phyloP scores from a whole-genome alignment of 2,113 vertebrate species.

The Gymnarchus niloticus region DNA sequence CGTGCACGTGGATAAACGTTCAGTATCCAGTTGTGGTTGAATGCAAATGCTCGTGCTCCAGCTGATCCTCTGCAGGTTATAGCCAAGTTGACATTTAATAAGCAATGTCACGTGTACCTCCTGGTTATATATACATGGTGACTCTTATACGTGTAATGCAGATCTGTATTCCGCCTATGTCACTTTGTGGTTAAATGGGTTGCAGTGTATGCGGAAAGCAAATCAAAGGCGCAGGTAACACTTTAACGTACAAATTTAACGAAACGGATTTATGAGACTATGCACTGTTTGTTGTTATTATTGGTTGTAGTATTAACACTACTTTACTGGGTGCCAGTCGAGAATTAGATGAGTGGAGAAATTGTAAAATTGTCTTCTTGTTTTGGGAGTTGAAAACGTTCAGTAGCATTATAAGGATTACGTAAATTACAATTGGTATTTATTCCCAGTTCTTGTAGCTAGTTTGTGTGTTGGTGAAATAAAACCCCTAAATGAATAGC shows the following conservation, averaged over 20 bases:
- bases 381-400: neutral
- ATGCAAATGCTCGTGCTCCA: constrained; percentile 91
- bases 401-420: neutral
- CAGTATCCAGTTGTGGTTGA: constrained; percentile 94
- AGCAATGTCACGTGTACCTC: neutral
- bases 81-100: neutral
- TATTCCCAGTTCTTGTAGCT: neutral
- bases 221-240: neutral
- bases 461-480: neutral
- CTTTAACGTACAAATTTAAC: neutral
- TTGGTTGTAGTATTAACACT: neutral
- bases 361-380: neutral
- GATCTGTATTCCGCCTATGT: neutral
- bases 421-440: neutral
- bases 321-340: neutral
- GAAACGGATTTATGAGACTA: neutral
- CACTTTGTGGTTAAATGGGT: neutral
- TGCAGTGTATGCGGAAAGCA: neutral
- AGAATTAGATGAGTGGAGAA: neutral
- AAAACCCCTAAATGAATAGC: neutral
- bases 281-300: neutral
- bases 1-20: constrained; percentile 90
- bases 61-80: constrained; percentile 48
- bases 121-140: too few species aligned
- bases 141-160: neutral